Evolutionary conservation across 1,140 invertebrate genomes (phyloP), one percentile per base, ranked within the genome.

Genomic region (Brachionus sp.): DNA sequence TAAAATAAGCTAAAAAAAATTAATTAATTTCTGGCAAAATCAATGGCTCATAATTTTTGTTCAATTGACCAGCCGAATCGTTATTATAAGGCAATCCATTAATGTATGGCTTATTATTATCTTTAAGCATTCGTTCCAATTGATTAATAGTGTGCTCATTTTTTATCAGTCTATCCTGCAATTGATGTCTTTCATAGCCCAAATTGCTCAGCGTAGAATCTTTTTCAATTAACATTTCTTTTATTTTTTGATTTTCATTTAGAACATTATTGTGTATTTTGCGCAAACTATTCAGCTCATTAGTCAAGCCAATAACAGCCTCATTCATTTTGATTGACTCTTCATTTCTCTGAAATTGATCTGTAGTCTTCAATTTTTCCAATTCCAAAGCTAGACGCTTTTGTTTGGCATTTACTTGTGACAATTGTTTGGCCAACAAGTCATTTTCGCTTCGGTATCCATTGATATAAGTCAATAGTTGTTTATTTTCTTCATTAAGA

Each of bases 201-300:
- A 82, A 29, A 82, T 53, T 66, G 7, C 39, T 16, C 29, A 82
- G 64, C 2, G 64, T 57, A 23, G 78, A 82, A 12, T 82, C 78
- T 66, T 82, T 82, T 66, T 82, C 78, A 42, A 82, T 82, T 29
- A 82, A 70, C 57, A 82, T 66, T 66, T 82, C 78, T 42, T 82
- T 82, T 44, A 82, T 82, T 13, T 62, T 57, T 50, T 82, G 78
- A 62, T 82, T 82, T 68, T 82, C 78, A 66, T 44, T 44, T 7
- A 82, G 33, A 13, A 66, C 57, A 82, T 82, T 82, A 12, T 57
- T 23, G 37, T 82, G 78, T 13, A 64, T 82, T 66, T 82, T 82
- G 25, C 78, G 53, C 35, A 82, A 66, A 33, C 57, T 64, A 39
- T 64, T 82, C 33, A 82, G 33, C 16, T 82, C 53, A 68, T 82